Base-by-base conservation (phyloP, 2,113 vertebrate genomes). In the Pontoporia blainvillei region DNA sequence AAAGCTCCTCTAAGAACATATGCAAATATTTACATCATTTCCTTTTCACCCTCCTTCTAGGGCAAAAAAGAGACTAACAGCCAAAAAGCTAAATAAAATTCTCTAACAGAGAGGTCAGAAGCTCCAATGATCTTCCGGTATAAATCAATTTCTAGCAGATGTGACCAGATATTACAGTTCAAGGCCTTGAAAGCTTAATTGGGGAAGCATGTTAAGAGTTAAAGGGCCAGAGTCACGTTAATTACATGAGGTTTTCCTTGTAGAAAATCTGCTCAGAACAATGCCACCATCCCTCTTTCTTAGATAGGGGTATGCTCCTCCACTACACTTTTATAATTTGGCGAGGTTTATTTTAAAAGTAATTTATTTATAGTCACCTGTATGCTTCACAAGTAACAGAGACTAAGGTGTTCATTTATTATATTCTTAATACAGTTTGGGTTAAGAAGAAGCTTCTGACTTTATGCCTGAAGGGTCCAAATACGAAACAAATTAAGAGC, bases 151-250 rank as follows among this genome's bases (percentile, higher is more conserved):
- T 95, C 95, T 46, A 97, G 89, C 95, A 73, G 92, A 97, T 87
- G 79, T 5, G 39, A 92, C 98, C 97, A 97, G 96, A 98, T 97
- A 97, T 44, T 92, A 97, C 96, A 98, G 98, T 98, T 98, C 98
- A 96, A 96, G 97, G 92, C 90, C 98, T 98, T 90, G 95, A 96
- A 97, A 97, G 97, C 97, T 98, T 98, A 98, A 98, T 98, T 98
- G 98, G 97, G 54, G 95, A 98, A 97, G 94, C 96, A 91, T 97
- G 98, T 98, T 98, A 98, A 97, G 98, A 98, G 98, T 96, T 93
- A 97, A 98, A 98, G 97, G 98, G 97, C 97, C 97, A 98, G 97
- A 98, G 96, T 97, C 96, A 84, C 44, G 62, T 98, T 98, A 98
- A 98, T 98, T 98, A 98, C 69, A 91, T 69, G 95, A 96, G 96